These are phyloP conservation scores for Leptura quadrifasciata DNA, from an alignment of 2,888 invertebrate genomes.

Conservation along the genomic window DNA sequence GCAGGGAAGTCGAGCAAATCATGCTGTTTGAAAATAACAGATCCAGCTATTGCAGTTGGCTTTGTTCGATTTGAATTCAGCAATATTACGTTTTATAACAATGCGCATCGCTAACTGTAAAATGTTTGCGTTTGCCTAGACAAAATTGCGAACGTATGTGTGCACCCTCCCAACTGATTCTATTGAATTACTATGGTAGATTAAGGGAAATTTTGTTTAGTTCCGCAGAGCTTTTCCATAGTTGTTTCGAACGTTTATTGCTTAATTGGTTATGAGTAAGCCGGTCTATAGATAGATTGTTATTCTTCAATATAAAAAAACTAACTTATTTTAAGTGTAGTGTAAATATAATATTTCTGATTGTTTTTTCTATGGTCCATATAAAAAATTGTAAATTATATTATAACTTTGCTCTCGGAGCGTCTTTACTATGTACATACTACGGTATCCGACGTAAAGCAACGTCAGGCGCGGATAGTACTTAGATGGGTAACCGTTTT, in stretches of 20 bases:
- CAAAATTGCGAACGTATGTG: conserved; percentile 5
- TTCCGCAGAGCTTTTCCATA: neutral
- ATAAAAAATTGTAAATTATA: too few relatives aligned
- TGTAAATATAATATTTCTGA: too few relatives aligned
- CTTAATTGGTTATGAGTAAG: neutral
- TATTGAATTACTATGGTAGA: conserved; percentile 23
- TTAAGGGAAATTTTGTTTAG: conserved; percentile 14
- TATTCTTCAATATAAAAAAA: too few relatives aligned
- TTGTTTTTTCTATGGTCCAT: too few relatives aligned
- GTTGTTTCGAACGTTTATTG: neutral
- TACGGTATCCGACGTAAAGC: too few relatives aligned
- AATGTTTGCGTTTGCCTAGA: conserved; percentile 21
- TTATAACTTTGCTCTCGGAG: too few relatives aligned
- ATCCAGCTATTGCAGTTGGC: conserved; percentile 56
- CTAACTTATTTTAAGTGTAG: too few relatives aligned
- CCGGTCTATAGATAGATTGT: too few relatives aligned
- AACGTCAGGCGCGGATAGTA: too few relatives aligned
- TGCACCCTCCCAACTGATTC: conserved; percentile 7
- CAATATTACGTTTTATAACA: conserved; percentile 54
- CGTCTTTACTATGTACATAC: too few relatives aligned
- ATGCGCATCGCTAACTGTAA: conserved; percentile 35
- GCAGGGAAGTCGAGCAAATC: conserved; percentile 35
- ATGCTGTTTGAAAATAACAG: conserved; percentile 56
- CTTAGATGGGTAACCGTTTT: too few relatives aligned
- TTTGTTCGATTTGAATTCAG: conserved; percentile 59